phyloP scores from a whole-genome alignment of 2,113 vertebrate genomes.

The Oreocharis arfaki region DNA sequence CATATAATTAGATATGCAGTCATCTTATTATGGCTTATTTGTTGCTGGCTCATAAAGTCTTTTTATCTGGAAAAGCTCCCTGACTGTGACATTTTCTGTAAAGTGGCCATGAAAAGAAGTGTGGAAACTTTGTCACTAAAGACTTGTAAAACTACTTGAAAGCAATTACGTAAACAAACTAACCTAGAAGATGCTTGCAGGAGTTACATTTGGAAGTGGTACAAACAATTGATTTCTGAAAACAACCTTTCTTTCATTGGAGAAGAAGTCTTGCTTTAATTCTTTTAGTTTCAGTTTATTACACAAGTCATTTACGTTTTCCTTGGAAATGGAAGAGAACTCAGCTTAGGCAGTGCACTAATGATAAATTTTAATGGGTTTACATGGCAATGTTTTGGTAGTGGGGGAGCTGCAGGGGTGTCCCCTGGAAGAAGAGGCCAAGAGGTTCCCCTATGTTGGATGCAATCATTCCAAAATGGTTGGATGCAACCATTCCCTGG shows the following conservation, averaged over 20 bases:
- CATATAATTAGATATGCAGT: slow-evolving; percentile 25
- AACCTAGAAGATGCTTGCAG: not conserved
- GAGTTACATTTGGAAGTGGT: not conserved
- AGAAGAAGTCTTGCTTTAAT: not conserved
- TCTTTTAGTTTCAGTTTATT: not conserved
- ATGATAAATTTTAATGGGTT: not conserved
- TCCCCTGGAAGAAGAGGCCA: not conserved
- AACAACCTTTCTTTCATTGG: not conserved
- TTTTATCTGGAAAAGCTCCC: slow-evolving; percentile 26
- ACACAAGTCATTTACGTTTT: not conserved
- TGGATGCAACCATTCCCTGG: no score
- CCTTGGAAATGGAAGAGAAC: not conserved
- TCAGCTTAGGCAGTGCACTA: not conserved
- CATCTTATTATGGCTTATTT: slow-evolving; percentile 23
- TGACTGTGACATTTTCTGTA: not conserved
- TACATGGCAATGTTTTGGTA: not conserved
- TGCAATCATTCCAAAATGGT: not conserved
- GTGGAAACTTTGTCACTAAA: not conserved
- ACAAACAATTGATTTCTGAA: not conserved
- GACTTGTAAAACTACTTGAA: not conserved
- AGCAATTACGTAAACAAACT: not conserved
- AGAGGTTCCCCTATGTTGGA: not conserved
- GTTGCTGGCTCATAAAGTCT: not conserved
- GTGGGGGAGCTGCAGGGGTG: rapidly evolving
- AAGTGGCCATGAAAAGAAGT: not conserved